Evolutionary conservation across 2,113 vertebrate genomes (phyloP), one percentile per base, ranked within the genome.

Genomic region (Peromyscus maniculatus): DNA sequence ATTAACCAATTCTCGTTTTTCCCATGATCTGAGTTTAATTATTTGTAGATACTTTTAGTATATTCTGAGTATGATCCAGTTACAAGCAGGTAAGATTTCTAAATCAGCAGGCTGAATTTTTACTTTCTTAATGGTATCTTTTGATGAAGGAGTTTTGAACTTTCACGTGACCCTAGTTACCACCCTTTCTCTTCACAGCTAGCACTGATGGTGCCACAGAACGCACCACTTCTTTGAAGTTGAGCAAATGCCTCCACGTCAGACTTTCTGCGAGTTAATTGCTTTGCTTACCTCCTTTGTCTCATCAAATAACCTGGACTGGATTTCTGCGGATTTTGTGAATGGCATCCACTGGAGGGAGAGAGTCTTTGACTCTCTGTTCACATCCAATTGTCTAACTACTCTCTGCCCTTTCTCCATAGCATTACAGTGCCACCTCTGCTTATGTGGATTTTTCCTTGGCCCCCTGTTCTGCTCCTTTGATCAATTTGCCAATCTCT

Each of bases 171-270:
- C 49, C 26, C 75, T 67, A 52, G 15, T 59, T 66, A 67, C 46
- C 55, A 67, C 0, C 62, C 31, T n/a, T 67, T 78, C 82, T 69
- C 64, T 7, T 52, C 49, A 71, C 16, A 55, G 55, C 55, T 36
- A 46, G 28, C 43, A 43, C 36, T 46, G 36, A 13, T 0, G 0
- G 17, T 22, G 13, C 3, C 17, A 33, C 19, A 9, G 31, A 46
- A 64, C 43, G 17, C 31, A 4, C 43, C 0, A 1, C 5, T 89
- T 67, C 15, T 31, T 82, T 87, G 52, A 89, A 26, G 6, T 43
- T 87, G 74, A 91, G 57, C 87, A 91, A 80, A 64, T 33, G 59
- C 13, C 84, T 87, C 59, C 77, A 92, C 33, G 33, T 33, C 82
- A 59, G 55, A 77, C 72, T 55, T 88, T 94, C 46, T 67, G 72